These are phyloP conservation scores for Macrochelys suwanniensis DNA, from an alignment of 2,797 vertebrate genomes.

Conservation along the genomic window DNA sequence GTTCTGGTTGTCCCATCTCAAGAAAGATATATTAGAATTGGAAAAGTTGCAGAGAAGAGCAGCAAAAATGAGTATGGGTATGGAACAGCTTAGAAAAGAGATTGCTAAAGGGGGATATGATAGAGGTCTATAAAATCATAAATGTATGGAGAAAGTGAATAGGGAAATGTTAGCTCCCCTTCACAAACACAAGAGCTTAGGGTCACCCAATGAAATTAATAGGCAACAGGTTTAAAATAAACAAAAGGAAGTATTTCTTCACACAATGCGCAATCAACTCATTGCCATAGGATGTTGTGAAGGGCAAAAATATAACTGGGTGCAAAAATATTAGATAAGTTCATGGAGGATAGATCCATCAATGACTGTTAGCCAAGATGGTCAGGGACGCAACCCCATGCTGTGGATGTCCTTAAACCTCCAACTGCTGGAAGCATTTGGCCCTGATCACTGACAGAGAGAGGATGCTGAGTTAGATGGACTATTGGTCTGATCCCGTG, in stretches of 20 bases:
- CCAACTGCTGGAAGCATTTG: neutral
- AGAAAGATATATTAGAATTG: neutral
- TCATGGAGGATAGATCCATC: neutral
- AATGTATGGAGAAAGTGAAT: neutral
- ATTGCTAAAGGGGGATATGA: neutral
- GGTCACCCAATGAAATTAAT: neutral
- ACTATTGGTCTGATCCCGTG: neutral
- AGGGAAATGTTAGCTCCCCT: neutral
- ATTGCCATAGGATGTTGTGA: neutral
- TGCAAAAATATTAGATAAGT: neutral
- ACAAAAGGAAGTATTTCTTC: neutral
- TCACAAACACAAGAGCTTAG: neutral
- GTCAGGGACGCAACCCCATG: neutral
- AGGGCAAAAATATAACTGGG: neutral
- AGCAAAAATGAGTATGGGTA: neutral
- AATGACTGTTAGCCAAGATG: neutral
- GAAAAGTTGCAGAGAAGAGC: neutral
- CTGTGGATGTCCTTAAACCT: neutral
- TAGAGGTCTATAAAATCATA: neutral
- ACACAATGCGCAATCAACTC: neutral
- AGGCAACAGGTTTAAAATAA: neutral
- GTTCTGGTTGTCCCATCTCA: neutral
- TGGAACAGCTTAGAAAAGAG: neutral
- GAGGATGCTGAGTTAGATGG: neutral
- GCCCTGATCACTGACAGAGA: neutral